Base-by-base conservation (phyloP, 2,113 vertebrate species). In the Colius striatus region DNA sequence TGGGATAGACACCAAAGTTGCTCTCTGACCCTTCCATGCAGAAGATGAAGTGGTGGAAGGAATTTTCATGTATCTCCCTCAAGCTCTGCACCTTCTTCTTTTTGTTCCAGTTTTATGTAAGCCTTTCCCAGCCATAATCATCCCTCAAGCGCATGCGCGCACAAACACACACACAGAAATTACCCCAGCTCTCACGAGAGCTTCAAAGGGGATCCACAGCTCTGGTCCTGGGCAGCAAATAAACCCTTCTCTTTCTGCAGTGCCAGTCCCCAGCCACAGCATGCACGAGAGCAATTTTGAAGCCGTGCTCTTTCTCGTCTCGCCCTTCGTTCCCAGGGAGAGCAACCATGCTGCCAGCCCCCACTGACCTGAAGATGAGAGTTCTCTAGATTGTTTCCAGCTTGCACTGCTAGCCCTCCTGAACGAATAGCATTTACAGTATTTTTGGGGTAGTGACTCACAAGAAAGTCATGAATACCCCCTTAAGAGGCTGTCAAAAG, bases 301-400 rank as follows among this genome's bases (percentile, higher is more conserved):
- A 95, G 90, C 72, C 71, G 91, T 95, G 94, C 93, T 92, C n/a
- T 92, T 95, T 85, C 71, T 43, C 3, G 48, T 93, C 87, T 95
- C 80, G 21, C 87, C 93, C 93, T 70, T 94, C 22, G 57, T 22
- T 91, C 89, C 80, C 81, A 29, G 75, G 50, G 43, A 30, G 57
- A 13, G n/a, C 1, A 13, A 43, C 79, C 4, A 2, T 13, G 41
- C 87, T 75, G 87, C 93, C 91, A 87, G 81, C 85, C 93, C 94
- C 92, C 71, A 13, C 92, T 92, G 95, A 97, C 96, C 97, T 97
- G 94, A 96, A 97, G 96, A 96, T 58, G 78, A 96, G 95, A 96
- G 96, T 97, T 97, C 96, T 84, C 96, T 78, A 97, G 95, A 97
- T 97, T 97, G 97, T 97, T 97, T 97, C 97, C 96, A 97, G 92